Percentiles rank a stretch among this genome's conserved stretches.
phyloP scores from a whole-genome alignment of 2,797 vertebrate species.

The Vireo griseus region DNA sequence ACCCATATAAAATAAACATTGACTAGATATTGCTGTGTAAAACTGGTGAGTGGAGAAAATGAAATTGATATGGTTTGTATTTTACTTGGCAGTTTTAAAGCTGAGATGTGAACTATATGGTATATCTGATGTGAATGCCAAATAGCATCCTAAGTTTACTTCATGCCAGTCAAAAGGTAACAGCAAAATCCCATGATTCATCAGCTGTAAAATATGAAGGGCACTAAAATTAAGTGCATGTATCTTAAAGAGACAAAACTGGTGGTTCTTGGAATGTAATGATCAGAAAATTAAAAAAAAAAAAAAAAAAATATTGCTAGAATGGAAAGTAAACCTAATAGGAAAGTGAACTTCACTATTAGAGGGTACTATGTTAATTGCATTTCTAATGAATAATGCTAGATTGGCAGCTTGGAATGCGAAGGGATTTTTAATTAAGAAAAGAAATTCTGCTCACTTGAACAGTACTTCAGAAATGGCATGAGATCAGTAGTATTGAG shows the following conservation, averaged over 20 bases:
- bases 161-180: neutral
- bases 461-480: neutral
- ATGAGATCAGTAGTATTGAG: neutral
- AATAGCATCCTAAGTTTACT: neutral
- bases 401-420: neutral
- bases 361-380: neutral
- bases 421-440: neutral
- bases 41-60: neutral
- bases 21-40: neutral
- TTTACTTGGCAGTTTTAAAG: neutral
- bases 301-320: neutral
- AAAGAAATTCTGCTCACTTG: neutral
- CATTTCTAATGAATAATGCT: neutral
- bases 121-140: neutral
- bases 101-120: neutral
- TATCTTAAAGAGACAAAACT: neutral
- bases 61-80: neutral
- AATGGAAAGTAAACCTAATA: neutral
- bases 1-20: neutral
- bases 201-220: neutral
- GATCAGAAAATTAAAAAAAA: neutral
- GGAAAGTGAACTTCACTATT: neutral
- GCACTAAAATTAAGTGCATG: neutral
- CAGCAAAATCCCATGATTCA: neutral
- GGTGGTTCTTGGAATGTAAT: neutral